A percentile compares a stretch with the other conserved stretches of the same genome.
Conservation (phyloP, 2,888 invertebrate genomes). For the Hyles lineata region DNA sequence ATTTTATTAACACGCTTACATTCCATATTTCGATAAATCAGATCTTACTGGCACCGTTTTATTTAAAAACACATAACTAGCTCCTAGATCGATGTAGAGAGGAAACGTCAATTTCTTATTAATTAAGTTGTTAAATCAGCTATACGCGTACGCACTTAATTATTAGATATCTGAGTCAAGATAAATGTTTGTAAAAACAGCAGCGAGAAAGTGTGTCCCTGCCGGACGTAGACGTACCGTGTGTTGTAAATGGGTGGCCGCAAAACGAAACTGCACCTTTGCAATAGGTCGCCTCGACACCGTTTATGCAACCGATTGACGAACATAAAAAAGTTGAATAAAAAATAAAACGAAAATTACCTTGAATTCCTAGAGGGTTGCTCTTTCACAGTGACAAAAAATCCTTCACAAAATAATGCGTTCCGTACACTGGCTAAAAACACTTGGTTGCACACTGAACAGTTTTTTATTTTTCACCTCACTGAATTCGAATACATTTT, state of each 20-base stretch:
- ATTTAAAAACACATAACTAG: background rate
- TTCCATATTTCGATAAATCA: background rate
- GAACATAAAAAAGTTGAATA: constrained; percentile 43
- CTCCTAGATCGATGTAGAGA: background rate
- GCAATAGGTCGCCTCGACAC: constrained; percentile 62
- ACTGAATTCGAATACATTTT: constrained; percentile 76
- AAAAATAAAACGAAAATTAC: constrained; percentile 58
- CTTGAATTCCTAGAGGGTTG: constrained; percentile 65
- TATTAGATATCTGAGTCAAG: constrained; percentile 48
- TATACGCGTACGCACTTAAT: constrained; percentile 27
- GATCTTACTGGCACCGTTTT: background rate
- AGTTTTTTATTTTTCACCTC: constrained; percentile 64
- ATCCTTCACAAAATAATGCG: constrained; percentile 62
- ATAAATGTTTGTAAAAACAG: constrained; percentile 52
- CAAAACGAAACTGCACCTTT: constrained; percentile 67
- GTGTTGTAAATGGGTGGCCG: constrained; percentile 74
- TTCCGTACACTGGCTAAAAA: constrained; percentile 51
- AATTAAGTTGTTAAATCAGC: constrained; percentile 20
- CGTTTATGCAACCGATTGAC: constrained; percentile 54
- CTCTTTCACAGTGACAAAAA: constrained; percentile 55
- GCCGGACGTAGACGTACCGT: constrained; percentile 50
- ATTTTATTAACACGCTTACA: background rate
- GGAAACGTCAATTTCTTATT: constrained; percentile 27
- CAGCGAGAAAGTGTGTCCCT: constrained; percentile 63
- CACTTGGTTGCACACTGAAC: constrained; percentile 55